phyloP scores from a whole-genome alignment of 2,888 invertebrate species.

The Helleia helle region DNA sequence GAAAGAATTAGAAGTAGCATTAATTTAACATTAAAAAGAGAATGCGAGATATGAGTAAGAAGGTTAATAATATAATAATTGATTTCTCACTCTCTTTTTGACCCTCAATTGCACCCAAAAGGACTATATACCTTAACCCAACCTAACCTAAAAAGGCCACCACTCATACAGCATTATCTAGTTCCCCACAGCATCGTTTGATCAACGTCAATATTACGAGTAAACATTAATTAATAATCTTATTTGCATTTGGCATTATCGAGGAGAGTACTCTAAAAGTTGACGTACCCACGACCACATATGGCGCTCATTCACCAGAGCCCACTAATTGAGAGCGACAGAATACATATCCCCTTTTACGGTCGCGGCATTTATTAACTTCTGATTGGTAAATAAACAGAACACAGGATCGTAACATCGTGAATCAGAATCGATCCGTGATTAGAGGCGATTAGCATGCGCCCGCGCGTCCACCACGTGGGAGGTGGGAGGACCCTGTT shows the following conservation, averaged over 20 bases:
- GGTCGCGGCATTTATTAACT: slow-evolving; percentile 52
- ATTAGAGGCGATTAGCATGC: slow-evolving; percentile 69
- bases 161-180: too few species aligned
- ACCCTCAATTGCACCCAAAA: too few species aligned
- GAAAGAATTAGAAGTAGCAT: too few species aligned
- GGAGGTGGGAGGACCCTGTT: slow-evolving; percentile 59
- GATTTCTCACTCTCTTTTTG: too few species aligned
- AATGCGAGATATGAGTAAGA: too few species aligned
- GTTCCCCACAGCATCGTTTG: too few species aligned
- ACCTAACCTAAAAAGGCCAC: too few species aligned
- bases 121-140: too few species aligned
- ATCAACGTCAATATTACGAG: too few species aligned
- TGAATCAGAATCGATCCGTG: slow-evolving; percentile 69
- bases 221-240: slow-evolving; percentile 63
- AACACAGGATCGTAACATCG: slow-evolving; percentile 48
- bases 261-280: slow-evolving; percentile 53
- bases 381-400: slow-evolving; percentile 69
- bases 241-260: slow-evolving; percentile 60
- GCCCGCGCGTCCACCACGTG: slow-evolving; percentile 48
- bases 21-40: too few species aligned
- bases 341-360: slow-evolving; percentile 69
- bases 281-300: slow-evolving; percentile 60
- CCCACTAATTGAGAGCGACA: slow-evolving; percentile 65
- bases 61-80: too few species aligned
- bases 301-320: slow-evolving; percentile 59